Conservation (phyloP, 2,888 invertebrate genomes). For the Aromia moschata region DNA sequence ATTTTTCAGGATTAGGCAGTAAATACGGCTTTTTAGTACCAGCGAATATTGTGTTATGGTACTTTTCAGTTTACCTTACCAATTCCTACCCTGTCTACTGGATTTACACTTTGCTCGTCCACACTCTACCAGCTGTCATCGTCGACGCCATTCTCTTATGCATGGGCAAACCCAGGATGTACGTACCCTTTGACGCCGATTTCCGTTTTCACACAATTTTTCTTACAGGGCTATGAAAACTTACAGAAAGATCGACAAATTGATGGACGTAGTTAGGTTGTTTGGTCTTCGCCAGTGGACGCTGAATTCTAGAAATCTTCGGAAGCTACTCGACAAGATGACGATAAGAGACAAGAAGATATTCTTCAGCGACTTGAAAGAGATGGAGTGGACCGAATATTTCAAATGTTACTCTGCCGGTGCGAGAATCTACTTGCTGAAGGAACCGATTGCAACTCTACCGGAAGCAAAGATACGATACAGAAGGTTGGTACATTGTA, state of each 20-base stretch:
- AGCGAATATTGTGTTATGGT: conserved; percentile 74
- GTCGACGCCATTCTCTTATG: conserved; percentile 68
- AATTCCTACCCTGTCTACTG: conserved; percentile 68
- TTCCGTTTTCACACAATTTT: conserved; percentile 1
- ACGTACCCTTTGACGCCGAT: too few relatives aligned
- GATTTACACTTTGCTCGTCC: conserved; percentile 72
- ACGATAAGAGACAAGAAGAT: conserved; percentile 54
- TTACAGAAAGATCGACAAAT: background rate
- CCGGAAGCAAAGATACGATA: conserved; percentile 64
- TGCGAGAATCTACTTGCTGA: conserved; percentile 78
- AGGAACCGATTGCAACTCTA: conserved; percentile 78
- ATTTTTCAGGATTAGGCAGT: conserved; percentile 66
- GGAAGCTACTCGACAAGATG: background rate
- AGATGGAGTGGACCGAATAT: conserved; percentile 80
- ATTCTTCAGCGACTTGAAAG: conserved; percentile 79
- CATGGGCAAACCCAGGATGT: conserved; percentile 71
- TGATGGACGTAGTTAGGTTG: background rate
- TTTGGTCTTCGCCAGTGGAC: background rate
- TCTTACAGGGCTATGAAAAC: conserved; percentile 70
- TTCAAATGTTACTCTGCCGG: conserved; percentile 77
- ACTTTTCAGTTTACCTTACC: conserved; percentile 71
- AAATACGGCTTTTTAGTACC: conserved; percentile 68
- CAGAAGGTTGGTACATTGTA: conserved; percentile 44
- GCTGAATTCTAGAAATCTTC: background rate
- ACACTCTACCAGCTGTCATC: conserved; percentile 72